A percentile compares a stretch with the other conserved stretches of the same genome.
These are phyloP conservation scores for Pangasius mekongensis DNA, from an alignment of 2,797 vertebrate genomes.

Conservation along the genomic window DNA sequence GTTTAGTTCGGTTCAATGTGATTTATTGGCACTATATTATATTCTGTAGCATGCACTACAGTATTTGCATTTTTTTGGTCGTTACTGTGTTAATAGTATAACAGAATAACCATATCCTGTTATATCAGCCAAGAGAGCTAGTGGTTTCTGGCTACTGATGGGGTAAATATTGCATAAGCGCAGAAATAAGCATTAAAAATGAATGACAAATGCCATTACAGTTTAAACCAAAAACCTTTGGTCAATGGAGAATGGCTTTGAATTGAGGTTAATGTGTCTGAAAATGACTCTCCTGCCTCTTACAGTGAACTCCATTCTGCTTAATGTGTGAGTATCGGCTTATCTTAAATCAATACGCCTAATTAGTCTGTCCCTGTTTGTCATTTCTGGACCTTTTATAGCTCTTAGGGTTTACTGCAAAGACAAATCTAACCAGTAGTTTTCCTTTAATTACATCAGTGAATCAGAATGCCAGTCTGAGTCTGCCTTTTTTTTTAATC, in stretches of 20 bases:
- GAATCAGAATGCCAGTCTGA: constrained; percentile 16
- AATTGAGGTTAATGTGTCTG: constrained; percentile 60
- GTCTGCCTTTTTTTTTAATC: neutral
- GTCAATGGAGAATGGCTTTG: constrained; percentile 52
- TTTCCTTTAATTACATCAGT: constrained; percentile 31
- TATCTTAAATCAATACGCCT: constrained; percentile 65
- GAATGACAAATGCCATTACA: constrained; percentile 2
- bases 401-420: neutral
- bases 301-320: constrained; percentile 54
- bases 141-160: constrained; percentile 40
- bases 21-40: neutral
- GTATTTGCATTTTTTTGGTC: neutral
- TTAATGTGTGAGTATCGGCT: constrained; percentile 59
- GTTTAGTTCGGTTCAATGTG: neutral
- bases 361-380: constrained; percentile 67
- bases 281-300: constrained; percentile 62
- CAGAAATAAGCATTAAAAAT: constrained; percentile 61
- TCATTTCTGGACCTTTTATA: constrained; percentile 50
- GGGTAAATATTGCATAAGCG: constrained; percentile 46
- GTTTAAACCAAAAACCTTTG: constrained; percentile 28
- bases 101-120: neutral
- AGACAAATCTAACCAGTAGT: constrained; percentile 27
- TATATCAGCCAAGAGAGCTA: neutral
- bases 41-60: neutral
- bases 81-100: neutral